Evolutionary conservation across 2,888 invertebrate genomes (phyloP), one percentile per base, ranked within the genome.

Genomic region (Diarsia rubi): DNA sequence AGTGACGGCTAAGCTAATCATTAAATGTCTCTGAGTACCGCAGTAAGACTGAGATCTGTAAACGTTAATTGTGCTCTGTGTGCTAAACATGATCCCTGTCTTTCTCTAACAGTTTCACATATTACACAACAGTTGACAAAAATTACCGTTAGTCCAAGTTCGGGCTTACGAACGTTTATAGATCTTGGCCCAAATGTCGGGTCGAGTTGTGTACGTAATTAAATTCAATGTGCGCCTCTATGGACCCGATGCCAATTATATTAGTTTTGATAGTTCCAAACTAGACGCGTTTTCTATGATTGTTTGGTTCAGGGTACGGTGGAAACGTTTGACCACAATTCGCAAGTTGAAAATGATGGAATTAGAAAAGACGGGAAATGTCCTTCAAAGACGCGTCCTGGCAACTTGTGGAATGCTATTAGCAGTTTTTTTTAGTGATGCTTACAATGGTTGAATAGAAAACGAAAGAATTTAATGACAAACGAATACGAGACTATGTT

Each of bases 231-330:
- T 79, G 75, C 80, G 84, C 85, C 90, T 83, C 90, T 73, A 86
- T 81, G 88, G 90, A 86, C 86, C 86, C 82, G 80, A 87, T 86
- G 88, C 87, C 90, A 90, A 90, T 90, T 90, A 90, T 86, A 88
- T 84, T 87, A 90, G 90, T 90, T 90, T 86, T 78, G 79, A 73
- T 83, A 86, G 89, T 89, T 69, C 57, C 59, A 80, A 88, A 88
- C 90, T 88, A 83, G 75, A 86, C 85, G 86, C 86, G 86, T 83
- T 85, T 85, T 83, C 85, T 83, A 78, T 86, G 87, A 85, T 87
- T 83, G 81, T 70, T 54, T 69, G 1, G 27, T 63, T 88, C 81
- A 12, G 45, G 31, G 79, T 83, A 72, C 31, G 70, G 83, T 69
- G 3, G 5, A 0, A 0, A 64, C 12, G 49, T 88, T 88, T 0